Evolutionary conservation across 1,140 invertebrate species (phyloP).

Genomic region (Leptinotarsa lineolata): DNA sequence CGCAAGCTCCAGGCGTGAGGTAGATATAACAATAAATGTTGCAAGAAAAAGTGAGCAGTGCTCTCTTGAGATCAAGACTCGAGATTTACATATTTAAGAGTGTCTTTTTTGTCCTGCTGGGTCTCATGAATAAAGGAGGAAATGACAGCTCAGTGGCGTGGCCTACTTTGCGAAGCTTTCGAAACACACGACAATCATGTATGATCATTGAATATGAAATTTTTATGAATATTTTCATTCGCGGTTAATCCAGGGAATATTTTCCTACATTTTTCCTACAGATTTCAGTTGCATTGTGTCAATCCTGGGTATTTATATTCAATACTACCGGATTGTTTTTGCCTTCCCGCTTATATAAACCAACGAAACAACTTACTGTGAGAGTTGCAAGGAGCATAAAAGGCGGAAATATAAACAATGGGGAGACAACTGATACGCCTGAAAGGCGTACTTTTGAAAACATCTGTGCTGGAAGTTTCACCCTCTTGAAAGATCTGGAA

Average conservation of each 20-base stretch:
- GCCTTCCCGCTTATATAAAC: no score
- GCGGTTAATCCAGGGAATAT: neutral
- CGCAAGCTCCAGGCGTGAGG: neutral
- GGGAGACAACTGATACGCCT: no score
- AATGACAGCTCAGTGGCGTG: neutral
- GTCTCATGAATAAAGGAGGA: neutral
- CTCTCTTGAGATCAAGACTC: neutral
- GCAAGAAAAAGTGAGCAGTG: neutral
- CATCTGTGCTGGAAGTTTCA: no score
- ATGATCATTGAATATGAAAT: neutral
- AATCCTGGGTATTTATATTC: no score
- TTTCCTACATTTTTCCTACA: neutral
- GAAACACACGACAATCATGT: neutral
- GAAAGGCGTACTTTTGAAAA: no score
- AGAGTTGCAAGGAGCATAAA: no score
- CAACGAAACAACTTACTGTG: no score
- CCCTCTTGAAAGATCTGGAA: no score
- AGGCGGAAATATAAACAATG: no score
- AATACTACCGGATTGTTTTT: no score
- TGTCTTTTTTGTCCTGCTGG: neutral
- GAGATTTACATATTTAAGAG: neutral
- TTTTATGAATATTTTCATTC: neutral
- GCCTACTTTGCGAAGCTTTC: neutral
- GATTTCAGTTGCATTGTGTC: no score
- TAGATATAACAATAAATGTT: slow-evolving; percentile 4